phyloP scores from a whole-genome alignment of 64 coral and sea anemone genomes.

The Hydrozoanthus tunicans region DNA sequence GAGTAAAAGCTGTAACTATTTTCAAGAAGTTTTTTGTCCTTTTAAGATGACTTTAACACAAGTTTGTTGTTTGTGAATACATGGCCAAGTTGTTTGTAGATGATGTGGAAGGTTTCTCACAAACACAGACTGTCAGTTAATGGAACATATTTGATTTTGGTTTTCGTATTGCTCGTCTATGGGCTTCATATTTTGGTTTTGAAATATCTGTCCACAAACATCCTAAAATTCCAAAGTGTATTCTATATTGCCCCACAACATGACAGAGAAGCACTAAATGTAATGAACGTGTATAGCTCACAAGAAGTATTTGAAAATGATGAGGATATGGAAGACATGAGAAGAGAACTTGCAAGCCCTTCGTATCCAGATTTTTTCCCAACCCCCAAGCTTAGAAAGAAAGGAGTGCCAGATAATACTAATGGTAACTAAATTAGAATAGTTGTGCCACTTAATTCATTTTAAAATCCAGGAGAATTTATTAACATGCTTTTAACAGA shows the following conservation, averaged over 20 bases:
- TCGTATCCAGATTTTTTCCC: slow-evolving; percentile 70
- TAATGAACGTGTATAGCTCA: neutral
- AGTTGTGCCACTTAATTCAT: neutral
- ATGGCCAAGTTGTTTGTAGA: neutral
- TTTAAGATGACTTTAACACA: neutral
- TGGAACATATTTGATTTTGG: neutral
- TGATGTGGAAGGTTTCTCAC: slow-evolving; percentile 18
- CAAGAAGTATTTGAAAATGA: slow-evolving; percentile 15
- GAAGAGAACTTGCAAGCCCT: slow-evolving; percentile 55
- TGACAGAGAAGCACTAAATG: neutral
- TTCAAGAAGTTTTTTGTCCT: neutral
- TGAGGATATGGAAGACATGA: slow-evolving; percentile 10
- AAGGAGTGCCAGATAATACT: slow-evolving; percentile 55
- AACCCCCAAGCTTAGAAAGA: slow-evolving; percentile 65
- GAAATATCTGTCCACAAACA: neutral
- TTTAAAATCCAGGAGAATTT: too few species aligned
- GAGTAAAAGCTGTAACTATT: neutral
- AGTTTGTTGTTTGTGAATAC: neutral
- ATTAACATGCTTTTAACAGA: too few species aligned
- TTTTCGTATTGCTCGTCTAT: neutral
- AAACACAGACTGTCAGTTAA: neutral
- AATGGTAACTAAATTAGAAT: slow-evolving; percentile 56
- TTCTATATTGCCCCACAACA: neutral
- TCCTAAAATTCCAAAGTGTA: neutral
- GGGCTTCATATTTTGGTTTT: neutral